These are phyloP conservation scores for Parazoanthus atlanticus DNA, from an alignment of 92 coral and sea anemone genomes.

Conservation along the genomic window DNA sequence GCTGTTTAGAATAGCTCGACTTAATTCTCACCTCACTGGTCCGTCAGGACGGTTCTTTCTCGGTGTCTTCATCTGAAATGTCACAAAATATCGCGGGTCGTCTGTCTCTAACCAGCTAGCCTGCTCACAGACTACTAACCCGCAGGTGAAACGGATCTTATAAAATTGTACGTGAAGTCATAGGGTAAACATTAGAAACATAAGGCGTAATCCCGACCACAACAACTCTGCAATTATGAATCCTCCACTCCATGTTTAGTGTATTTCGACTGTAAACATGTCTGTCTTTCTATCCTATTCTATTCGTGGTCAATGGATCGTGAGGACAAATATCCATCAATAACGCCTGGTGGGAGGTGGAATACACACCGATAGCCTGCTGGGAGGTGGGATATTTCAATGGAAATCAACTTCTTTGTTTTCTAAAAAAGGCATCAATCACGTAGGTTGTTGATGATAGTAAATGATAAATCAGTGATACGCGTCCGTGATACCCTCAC, in stretches of 20 bases:
- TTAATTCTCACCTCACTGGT: slow-evolving; percentile 25
- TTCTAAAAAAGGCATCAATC: background rate
- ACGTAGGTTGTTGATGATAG: background rate
- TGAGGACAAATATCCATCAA: slow-evolving; percentile 6
- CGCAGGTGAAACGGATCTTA: background rate
- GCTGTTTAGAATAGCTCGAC: background rate
- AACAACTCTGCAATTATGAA: background rate
- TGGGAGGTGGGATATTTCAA: background rate
- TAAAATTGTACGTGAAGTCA: background rate
- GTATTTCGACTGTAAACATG: slow-evolving; percentile 15
- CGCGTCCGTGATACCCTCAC: background rate
- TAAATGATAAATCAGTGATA: background rate
- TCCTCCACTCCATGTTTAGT: background rate
- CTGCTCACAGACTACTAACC: background rate
- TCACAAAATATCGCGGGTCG: background rate
- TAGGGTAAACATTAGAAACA: background rate
- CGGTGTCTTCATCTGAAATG: slow-evolving; percentile 13
- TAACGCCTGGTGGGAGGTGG: background rate
- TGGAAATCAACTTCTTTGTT: background rate
- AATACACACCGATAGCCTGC: slow-evolving; percentile 2
- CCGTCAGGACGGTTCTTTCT: background rate
- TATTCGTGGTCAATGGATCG: slow-evolving; percentile 7
- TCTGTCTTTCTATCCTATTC: background rate
- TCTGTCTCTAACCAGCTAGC: background rate
- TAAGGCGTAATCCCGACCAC: background rate